Evolutionary conservation across 2,797 vertebrate species (phyloP), one percentile per base, ranked within the genome.

Genomic region (Amniataba percoides): DNA sequence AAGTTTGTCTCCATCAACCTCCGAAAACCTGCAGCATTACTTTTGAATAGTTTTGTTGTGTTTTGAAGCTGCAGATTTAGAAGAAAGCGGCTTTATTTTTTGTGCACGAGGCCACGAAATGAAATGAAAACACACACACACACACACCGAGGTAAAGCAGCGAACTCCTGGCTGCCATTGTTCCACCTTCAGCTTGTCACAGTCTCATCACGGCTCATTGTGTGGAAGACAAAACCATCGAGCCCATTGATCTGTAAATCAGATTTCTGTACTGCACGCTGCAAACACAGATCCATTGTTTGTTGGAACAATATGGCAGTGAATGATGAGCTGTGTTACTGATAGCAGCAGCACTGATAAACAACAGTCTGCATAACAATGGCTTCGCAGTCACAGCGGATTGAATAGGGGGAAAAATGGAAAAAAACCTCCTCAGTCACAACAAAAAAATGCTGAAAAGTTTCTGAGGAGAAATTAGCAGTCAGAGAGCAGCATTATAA

Each of bases 291-390:
- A 77, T 82, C 75, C 85, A 88, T 91, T 93, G 89, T 92, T 84
- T 76, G 84, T 66, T 19, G 74, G 80, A 79, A 91, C 88, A 91
- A 91, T 87, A 56, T 86, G 89, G 53, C 87, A 79, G 81, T 87
- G 89, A 91, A 89, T 80, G 89, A 93, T 90, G 92, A 84, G 87
- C 82, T 49, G 85, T 78, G 88, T 82, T 83, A 82, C 77, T 76
- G 88, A 89, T 88, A 83, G 87, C 88, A 79, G 82, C 88, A 15
- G 78, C 67, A 1, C 79, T 71, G 88, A 91, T 89, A 89, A 89
- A 92, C 89, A 91, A 84, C 84, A 74, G 85, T 14, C 86, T 83
- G 86, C 79, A 86, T 69, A 71, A 90, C 90, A 91, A 92, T 88
- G 79, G 82, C 62, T 63, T 64, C 21, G 19, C 75, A 70, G 78